Evolutionary conservation across 2,888 invertebrate species (phyloP).

Genomic region (Eristalis tenax): DNA sequence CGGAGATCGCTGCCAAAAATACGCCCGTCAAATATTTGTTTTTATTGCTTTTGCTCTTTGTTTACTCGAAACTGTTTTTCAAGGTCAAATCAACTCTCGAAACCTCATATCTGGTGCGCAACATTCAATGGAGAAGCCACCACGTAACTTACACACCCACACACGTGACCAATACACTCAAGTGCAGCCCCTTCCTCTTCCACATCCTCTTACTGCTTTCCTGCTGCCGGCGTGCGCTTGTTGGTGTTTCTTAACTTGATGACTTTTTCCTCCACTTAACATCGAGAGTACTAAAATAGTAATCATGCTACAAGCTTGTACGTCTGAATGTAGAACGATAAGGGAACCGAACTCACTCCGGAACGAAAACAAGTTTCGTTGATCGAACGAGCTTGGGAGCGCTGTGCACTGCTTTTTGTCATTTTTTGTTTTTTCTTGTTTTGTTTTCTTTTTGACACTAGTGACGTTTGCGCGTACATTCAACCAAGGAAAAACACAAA

Average conservation of each 20-base stretch:
- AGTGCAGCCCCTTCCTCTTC: neutral
- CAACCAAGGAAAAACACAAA: constrained; percentile 31
- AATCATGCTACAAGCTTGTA: constrained; percentile 3
- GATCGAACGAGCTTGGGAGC: constrained; percentile 12
- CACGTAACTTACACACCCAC: too few species aligned
- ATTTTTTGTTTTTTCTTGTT: too few species aligned
- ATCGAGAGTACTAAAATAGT: constrained; percentile 42
- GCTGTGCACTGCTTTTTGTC: neutral
- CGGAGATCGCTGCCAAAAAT: constrained; percentile 61
- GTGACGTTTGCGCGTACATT: constrained; percentile 58
- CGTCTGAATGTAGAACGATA: constrained; percentile 15
- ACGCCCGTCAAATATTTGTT: constrained; percentile 23
- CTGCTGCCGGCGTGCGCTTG: neutral
- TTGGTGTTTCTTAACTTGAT: constrained; percentile 33
- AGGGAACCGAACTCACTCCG: neutral
- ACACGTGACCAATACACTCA: constrained; percentile 21
- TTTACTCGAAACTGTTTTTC: constrained; percentile 43
- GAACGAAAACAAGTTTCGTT: constrained; percentile 43
- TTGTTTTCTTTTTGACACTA: neutral
- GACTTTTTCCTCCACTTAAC: constrained; percentile 23
- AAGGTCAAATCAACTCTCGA: constrained; percentile 61
- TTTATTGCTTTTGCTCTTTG: constrained; percentile 10
- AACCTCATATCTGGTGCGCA: constrained; percentile 29
- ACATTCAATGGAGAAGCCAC: constrained; percentile 25
- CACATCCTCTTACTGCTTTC: neutral